Evolutionary conservation across 2,888 invertebrate genomes (phyloP).

Genomic region (Ophion slaviceki): DNA sequence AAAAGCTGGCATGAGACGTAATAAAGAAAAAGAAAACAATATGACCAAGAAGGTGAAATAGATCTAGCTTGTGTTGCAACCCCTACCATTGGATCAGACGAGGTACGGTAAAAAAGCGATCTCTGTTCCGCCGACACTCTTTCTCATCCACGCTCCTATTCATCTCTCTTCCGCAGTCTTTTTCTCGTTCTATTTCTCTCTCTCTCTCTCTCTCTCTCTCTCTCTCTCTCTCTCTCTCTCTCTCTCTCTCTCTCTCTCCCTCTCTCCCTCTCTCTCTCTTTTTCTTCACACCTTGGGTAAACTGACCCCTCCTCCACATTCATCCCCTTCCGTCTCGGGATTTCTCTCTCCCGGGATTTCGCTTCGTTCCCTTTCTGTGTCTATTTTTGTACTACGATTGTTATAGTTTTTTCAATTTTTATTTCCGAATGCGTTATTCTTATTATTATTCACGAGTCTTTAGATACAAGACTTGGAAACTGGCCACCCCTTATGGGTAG

Average conservation of each 20-base stretch:
- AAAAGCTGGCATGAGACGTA: conserved; percentile 47
- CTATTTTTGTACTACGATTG: neutral
- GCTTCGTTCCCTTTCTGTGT: neutral
- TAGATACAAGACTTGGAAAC: neutral
- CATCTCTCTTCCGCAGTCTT: conserved; percentile 2
- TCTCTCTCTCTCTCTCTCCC: conserved; percentile 13
- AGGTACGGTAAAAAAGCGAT: conserved; percentile 65
- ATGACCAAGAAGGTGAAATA: conserved; percentile 61
- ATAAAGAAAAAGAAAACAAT: conserved; percentile 52
- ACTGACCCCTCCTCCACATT: conserved; percentile 28
- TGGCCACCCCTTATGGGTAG: neutral
- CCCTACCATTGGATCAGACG: conserved; percentile 64
- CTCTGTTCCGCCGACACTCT: conserved; percentile 63
- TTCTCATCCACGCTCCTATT: conserved; percentile 52
- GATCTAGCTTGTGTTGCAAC: conserved; percentile 57
- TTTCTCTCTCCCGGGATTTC: conserved; percentile 24
- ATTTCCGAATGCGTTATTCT: neutral
- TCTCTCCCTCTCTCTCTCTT: conserved; percentile 1
- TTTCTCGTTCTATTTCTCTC: neutral
- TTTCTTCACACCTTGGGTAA: conserved; percentile 52
- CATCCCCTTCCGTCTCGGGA: conserved; percentile 46
- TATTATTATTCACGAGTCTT: neutral
- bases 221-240: conserved; percentile 2
- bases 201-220: conserved; percentile 8
- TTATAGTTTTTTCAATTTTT: neutral